Base-by-base conservation (phyloP, 2,888 invertebrate genomes). In the Bellardia pandia region DNA sequence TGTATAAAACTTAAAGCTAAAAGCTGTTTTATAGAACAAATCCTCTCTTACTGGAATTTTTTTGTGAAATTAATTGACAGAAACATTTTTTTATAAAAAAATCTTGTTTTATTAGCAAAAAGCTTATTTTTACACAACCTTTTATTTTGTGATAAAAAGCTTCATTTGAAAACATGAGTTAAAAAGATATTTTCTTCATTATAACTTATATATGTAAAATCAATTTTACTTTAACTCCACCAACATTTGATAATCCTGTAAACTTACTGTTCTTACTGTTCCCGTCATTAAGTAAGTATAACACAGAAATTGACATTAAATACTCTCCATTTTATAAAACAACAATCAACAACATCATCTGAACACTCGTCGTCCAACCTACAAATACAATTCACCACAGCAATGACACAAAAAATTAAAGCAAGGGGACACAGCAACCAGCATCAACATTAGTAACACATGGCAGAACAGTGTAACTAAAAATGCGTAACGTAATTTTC, bases 381-480 rank as follows among this genome's bases (percentile, higher is more conserved):
- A 16, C 45, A 33, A 33, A 33, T 56, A 11, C 30, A 23, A 58
- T 11, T 58, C 58, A 13, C 13, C 66, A 23, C 40, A n/a, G 11
- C 1, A 23, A 40, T 23, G 9, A 60, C 7, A 66, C 37, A 68
- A 68, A 76, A 69, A 80, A 16, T 37, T n/a, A n/a, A 42, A 76
- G 42, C 42, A 16, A 9, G 42, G n/a, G 42, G 40, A 51, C 51
- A 48, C 58, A 64, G 7, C 56, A 74, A 13, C 13, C 7, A 23
- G 53, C 62, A 53, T 7, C 30, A 64, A 68, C 86, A 84, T 87
- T 87, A 87, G 87, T 87, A 62, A 78, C 87, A 81, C 87, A 81
- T 84, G 77, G 74, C 69, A 58, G 23, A 58, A 37, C 58, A 71
- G 75, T 33, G 16, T 69, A 33, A 60, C 81, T 48, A 76, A 80